A percentile compares a stretch with the other conserved stretches of the same genome.
Evolutionary conservation across 2,797 vertebrate genomes (phyloP).

Genomic region (Distichodus sexfasciatus): DNA sequence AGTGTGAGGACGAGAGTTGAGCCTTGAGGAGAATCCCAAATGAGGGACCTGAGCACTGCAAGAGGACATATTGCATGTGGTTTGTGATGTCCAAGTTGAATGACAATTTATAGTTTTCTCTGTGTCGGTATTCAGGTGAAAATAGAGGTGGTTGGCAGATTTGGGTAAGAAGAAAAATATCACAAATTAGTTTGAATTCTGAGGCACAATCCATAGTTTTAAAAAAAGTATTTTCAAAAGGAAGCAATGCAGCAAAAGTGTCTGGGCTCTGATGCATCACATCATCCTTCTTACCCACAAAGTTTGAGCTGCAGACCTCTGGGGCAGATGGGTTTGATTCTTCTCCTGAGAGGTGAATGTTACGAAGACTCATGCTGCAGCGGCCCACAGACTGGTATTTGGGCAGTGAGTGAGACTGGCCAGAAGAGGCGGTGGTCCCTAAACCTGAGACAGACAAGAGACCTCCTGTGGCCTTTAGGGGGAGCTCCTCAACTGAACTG

Average conservation of each 20-base stretch:
- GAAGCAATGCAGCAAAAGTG: neutral
- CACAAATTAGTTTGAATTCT: neutral
- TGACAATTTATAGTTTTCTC: neutral
- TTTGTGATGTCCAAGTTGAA: neutral
- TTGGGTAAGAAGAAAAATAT: slow-evolving; percentile 6
- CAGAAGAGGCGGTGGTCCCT: slow-evolving; percentile 29
- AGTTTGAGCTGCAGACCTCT: slow-evolving; percentile 46
- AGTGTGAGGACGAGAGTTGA: neutral
- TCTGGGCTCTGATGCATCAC: neutral
- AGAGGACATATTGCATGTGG: neutral
- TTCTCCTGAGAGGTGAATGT: slow-evolving; percentile 41
- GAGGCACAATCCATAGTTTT: neutral
- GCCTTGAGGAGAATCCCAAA: neutral
- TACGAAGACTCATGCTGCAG: slow-evolving; percentile 51
- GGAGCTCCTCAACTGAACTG: slow-evolving; percentile 57
- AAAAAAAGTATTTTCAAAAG: too few relatives aligned
- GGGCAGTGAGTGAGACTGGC: slow-evolving; percentile 39
- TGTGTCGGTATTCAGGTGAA: too few relatives aligned
- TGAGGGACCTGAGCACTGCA: neutral
- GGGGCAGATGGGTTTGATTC: slow-evolving; percentile 60
- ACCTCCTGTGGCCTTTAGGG: neutral
- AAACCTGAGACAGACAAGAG: slow-evolving; percentile 24
- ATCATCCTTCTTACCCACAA: slow-evolving; percentile 61
- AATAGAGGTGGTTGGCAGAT: too few relatives aligned
- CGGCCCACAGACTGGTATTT: slow-evolving; percentile 54